Conservation (phyloP, 1,140 invertebrate genomes). For the Drosophila aff. region DNA sequence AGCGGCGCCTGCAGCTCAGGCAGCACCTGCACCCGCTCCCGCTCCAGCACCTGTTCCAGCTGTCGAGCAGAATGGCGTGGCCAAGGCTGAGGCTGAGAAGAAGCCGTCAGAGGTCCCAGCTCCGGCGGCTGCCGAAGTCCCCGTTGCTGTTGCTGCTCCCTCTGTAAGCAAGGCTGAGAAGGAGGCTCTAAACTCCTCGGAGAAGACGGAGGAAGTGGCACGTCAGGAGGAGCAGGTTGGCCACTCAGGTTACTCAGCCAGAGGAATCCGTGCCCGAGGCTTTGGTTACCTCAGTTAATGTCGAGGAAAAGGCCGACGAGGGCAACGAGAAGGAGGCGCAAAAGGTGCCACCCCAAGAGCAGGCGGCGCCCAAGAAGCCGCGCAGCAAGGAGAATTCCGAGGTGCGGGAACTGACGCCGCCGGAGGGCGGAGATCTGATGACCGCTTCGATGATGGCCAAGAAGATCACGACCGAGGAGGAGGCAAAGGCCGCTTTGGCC, state of each 20-base stretch:
- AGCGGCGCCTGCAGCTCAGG: constrained; percentile 15
- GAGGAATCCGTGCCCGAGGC: constrained; percentile 21
- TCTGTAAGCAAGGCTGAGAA: constrained; percentile 81
- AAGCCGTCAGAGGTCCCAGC: constrained; percentile 29
- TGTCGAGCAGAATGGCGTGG: constrained; percentile 57
- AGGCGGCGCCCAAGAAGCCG: constrained; percentile 47
- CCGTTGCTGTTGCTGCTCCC: constrained; percentile 8
- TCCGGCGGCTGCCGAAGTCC: constrained; percentile 13
- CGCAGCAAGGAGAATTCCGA: constrained; percentile 82
- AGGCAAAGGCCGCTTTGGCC: constrained; percentile 95
- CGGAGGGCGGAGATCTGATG: constrained; percentile 73
- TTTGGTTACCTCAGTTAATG: constrained; percentile 41
- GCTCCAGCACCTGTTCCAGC: constrained; percentile 5
- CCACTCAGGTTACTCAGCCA: not conserved
- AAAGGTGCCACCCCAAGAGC: constrained; percentile 20
- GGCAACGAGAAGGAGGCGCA: constrained; percentile 84
- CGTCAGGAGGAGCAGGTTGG: constrained; percentile 34
- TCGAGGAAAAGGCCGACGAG: constrained; percentile 84
- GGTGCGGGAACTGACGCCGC: constrained; percentile 78
- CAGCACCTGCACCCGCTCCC: constrained; percentile 18
- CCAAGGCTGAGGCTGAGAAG: constrained; percentile 39
- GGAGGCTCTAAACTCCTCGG: constrained; percentile 78
- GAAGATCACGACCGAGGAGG: constrained; percentile 93
- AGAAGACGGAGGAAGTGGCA: constrained; percentile 79
- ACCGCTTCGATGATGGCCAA: constrained; percentile 88